A percentile compares a stretch with the other conserved stretches of the same genome.
These are phyloP conservation scores for Paralichthys olivaceus DNA, from an alignment of 2,113 vertebrate species.

Conservation along the genomic window DNA sequence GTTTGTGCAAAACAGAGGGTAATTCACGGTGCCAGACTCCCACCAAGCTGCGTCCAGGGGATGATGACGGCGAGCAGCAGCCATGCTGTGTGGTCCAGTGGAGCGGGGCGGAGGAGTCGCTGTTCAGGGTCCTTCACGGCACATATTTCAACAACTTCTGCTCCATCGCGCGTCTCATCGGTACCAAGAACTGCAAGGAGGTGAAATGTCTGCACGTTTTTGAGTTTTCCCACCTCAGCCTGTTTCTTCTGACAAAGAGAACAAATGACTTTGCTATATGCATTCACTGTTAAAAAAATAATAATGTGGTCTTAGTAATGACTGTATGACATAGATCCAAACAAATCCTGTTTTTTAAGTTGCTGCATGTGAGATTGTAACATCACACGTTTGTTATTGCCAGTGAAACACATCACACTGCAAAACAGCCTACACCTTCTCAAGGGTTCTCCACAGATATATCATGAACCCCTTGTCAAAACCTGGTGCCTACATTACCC, in stretches of 20 bases:
- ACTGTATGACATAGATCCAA: too few species aligned
- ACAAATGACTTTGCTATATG: not conserved
- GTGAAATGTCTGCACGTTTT: slow-evolving; percentile 69
- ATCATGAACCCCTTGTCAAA: too few species aligned
- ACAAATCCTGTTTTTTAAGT: too few species aligned
- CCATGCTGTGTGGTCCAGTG: slow-evolving; percentile 86
- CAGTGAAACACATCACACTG: too few species aligned
- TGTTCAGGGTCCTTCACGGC: slow-evolving; percentile 96
- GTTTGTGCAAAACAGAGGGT: slow-evolving; percentile 82
- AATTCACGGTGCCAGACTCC: slow-evolving; percentile 97
- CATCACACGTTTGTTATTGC: too few species aligned
- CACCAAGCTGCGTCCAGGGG: slow-evolving; percentile 88
- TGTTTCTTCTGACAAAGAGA: not conserved
- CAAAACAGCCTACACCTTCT: too few species aligned
- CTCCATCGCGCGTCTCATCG: slow-evolving; percentile 94
- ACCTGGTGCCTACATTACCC: not conserved
- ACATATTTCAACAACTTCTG: slow-evolving; percentile 99
- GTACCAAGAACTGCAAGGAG: slow-evolving; percentile 97
- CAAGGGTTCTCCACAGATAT: too few species aligned
- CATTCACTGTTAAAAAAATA: not conserved
- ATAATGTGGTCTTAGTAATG: too few species aligned
- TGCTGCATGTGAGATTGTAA: too few species aligned
- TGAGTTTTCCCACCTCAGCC: not conserved
- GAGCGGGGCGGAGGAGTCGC: slow-evolving; percentile 95
- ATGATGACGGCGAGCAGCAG: slow-evolving; percentile 81